Conservation (phyloP, 2,113 vertebrate species). For the Pangasianodon gigas region DNA sequence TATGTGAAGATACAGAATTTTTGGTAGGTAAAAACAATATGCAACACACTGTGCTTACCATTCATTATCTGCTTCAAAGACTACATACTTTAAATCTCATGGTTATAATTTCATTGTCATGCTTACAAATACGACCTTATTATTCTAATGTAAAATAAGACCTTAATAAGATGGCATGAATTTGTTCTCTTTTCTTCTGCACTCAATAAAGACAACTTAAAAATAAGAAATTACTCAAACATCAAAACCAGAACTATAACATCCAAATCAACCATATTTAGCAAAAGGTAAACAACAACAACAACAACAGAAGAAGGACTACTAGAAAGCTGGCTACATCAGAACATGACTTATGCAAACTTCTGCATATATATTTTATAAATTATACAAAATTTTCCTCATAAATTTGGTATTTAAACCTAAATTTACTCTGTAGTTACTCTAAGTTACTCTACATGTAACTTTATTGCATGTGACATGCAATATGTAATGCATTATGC, state of each 20-base stretch:
- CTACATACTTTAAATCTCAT: neutral
- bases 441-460: neutral
- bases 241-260: neutral
- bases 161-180: neutral
- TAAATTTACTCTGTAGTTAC: neutral
- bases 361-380: neutral
- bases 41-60: neutral
- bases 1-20: neutral
- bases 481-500: neutral
- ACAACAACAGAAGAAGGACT: neutral
- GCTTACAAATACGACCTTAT: neutral
- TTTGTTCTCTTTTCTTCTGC: neutral
- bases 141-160: neutral
- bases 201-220: neutral
- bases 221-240: neutral
- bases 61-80: neutral
- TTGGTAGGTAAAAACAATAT: conserved; percentile 31
- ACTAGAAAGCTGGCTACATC: neutral
- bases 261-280: neutral
- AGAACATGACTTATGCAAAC: neutral
- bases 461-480: neutral
- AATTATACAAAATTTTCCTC: neutral
- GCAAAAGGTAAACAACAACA: neutral
- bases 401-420: neutral
- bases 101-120: neutral